A percentile compares a stretch with the other conserved stretches of the same genome.
Conservation (phyloP, 2,888 invertebrate species). For the Hydrotaea cyrtoneurina region DNA sequence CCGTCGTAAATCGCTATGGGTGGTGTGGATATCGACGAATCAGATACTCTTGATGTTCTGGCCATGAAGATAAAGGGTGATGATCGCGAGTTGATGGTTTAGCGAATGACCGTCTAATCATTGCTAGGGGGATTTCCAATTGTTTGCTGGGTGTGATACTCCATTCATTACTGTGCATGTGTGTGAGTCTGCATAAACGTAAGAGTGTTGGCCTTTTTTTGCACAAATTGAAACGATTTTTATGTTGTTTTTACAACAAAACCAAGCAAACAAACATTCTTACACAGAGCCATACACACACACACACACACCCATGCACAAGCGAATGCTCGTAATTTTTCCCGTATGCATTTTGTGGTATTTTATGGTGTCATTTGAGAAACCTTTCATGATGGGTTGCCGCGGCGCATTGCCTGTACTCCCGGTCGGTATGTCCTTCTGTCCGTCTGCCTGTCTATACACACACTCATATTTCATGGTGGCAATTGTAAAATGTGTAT, state of each 20-base stretch:
- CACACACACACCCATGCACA: conserved; percentile 18
- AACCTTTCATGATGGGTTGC: conserved; percentile 46
- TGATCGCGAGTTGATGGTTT: too few relatives aligned
- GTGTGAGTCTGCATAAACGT: conserved; percentile 19
- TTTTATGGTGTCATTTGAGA: conserved; percentile 56
- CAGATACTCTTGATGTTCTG: too few relatives aligned
- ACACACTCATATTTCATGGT: conserved; percentile 32
- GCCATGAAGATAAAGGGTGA: too few relatives aligned
- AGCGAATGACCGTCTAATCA: too few relatives aligned
- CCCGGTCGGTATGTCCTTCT: neutral
- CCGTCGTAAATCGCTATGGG: too few relatives aligned
- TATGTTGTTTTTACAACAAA: conserved; percentile 47
- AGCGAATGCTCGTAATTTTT: too few relatives aligned
- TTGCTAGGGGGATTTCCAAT: too few relatives aligned
- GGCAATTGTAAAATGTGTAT: conserved; percentile 17
- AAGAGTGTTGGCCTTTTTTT: conserved; percentile 32
- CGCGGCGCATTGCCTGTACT: conserved; percentile 22
- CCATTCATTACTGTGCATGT: neutral
- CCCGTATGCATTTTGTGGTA: conserved; percentile 59
- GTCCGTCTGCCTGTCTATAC: neutral
- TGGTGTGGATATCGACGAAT: too few relatives aligned
- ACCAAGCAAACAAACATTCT: neutral
- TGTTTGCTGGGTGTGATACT: too few relatives aligned
- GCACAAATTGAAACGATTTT: conserved; percentile 52
- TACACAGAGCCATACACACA: too few relatives aligned